Evolutionary conservation across 1,140 invertebrate species (phyloP), one percentile per base, ranked within the genome.

Genomic region (Caenorhabditis elegans): DNA sequence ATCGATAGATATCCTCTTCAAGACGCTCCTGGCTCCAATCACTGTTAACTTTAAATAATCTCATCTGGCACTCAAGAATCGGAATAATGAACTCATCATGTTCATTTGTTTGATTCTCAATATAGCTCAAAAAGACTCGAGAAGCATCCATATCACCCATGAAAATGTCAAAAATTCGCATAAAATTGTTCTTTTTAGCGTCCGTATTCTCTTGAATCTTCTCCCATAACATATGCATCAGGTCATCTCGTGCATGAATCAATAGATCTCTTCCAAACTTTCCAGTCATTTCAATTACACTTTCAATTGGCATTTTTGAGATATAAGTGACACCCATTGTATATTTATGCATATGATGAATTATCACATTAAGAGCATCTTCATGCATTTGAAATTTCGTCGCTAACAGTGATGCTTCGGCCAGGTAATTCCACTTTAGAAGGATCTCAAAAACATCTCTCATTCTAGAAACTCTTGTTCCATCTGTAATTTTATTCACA

Each of bases 401-500:
- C 3, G 60, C 60, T 0, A 70, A 13, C 11, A 70, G 26, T 8
- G 60, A 70, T 6, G 60, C 60, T 39, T 70, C 60, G 1, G 60
- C 34, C 1, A 70, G 60, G 22, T 70, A 70, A 24, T 70, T 70
- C 60, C 60, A 70, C 11, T 70, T 70, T 11, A 70, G 19, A 8
- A 70, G 19, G 11, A 70, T 70, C 19, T 70, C 60, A 10, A 70
- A 70, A 39, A 70, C 60, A 43, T 70, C 60, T 39, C 60, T 70
- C 60, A 70, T 70, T 39, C 60, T 70, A 19, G 60, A 31, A 4
- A 34, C 3, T 39, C 60, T 70, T 13, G 60, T 39, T 22, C 60
- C 60, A 43, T 70, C 17, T 13, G 76, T 65, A 22, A 76, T 80
- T 26, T 88, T 81, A 2, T 85, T 79, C 34, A 88, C 70, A 75